Conservation (phyloP, 2,888 invertebrate genomes). For the Linnaemya tessellans region DNA sequence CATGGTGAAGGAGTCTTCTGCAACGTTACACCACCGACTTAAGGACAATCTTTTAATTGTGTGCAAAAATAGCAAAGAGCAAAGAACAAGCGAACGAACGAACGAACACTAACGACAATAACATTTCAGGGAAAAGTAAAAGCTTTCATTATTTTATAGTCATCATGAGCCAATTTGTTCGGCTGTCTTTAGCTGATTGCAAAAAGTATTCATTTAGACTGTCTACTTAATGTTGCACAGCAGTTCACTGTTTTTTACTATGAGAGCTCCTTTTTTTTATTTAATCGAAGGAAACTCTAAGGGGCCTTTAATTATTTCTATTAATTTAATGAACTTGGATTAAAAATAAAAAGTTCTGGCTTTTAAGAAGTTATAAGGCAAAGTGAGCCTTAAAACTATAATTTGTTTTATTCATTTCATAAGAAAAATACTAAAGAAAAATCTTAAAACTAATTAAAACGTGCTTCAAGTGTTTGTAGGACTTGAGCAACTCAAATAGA, state of each 20-base stretch:
- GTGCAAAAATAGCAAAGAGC: constrained; percentile 15
- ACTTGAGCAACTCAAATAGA: too few relatives aligned
- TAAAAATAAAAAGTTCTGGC: neutral
- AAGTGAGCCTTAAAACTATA: neutral
- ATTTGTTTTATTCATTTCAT: neutral
- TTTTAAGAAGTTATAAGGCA: neutral
- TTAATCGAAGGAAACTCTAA: neutral
- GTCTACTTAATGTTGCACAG: constrained; percentile 23
- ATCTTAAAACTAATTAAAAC: neutral
- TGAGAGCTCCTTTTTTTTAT: neutral
- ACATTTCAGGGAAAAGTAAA: neutral
- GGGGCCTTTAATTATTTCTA: neutral
- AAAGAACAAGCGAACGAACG: neutral
- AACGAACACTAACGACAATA: neutral
- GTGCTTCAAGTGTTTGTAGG: neutral
- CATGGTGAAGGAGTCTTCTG: neutral
- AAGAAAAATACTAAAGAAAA: neutral
- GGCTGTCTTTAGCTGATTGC: constrained; percentile 19
- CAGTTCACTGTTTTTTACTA: neutral
- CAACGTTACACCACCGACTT: constrained; percentile 7
- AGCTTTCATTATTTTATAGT: neutral
- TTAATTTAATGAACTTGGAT: neutral
- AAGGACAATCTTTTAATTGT: constrained; percentile 54
- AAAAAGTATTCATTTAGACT: constrained; percentile 60
- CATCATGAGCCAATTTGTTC: neutral